Conservation (phyloP, 1,140 invertebrate species). For the Apis florea region DNA sequence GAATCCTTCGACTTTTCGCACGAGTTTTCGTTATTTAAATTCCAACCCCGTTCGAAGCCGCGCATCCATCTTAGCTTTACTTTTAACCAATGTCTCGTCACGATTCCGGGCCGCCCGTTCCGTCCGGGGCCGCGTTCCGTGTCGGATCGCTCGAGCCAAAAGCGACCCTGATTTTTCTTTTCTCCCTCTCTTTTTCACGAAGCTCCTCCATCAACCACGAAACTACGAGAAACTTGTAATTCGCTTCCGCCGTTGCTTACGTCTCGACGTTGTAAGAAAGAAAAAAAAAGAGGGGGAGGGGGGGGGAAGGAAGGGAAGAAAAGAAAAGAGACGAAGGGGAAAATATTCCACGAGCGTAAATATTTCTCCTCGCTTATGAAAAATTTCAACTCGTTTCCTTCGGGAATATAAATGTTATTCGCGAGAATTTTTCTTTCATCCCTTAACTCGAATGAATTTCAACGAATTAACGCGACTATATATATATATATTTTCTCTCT, state of each 20-base stretch:
- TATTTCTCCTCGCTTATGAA: too few relatives aligned
- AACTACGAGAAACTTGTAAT: not conserved
- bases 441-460: not conserved
- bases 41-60: not conserved
- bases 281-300: too few relatives aligned
- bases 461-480: not conserved
- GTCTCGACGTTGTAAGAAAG: not conserved
- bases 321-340: too few relatives aligned
- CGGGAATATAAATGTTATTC: not conserved
- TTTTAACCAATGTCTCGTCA: not conserved
- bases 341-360: too few relatives aligned
- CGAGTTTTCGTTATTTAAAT: conserved; percentile 7
- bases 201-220: not conserved
- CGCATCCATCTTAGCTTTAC: too few relatives aligned
- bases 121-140: not conserved
- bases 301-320: too few relatives aligned
- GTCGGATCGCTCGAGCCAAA: conserved; percentile 15
- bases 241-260: not conserved
- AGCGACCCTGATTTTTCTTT: conserved; percentile 3
- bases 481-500: too few relatives aligned
- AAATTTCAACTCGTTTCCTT: conserved; percentile 9
- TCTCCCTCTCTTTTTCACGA: not conserved
- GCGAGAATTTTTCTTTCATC: too few relatives aligned
- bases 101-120: not conserved
- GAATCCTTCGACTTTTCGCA: not conserved